Evolutionary conservation across 1,140 invertebrate genomes (phyloP).

Genomic region (Zophobas morio): DNA sequence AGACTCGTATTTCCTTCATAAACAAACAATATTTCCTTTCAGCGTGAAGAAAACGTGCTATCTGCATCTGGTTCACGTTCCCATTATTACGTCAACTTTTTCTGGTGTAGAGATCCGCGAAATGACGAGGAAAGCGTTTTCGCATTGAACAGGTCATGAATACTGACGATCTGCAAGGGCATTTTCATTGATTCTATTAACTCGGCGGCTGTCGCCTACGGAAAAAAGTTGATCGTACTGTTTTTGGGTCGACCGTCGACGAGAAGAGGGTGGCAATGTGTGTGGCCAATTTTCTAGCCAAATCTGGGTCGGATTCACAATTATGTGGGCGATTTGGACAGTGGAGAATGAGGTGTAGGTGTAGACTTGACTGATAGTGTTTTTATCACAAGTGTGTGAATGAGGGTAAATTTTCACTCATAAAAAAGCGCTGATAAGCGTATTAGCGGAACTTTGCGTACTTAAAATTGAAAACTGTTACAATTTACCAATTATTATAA

Average conservation of each 20-base stretch:
- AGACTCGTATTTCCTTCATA: conserved; percentile 18
- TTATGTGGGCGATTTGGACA: neutral
- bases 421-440: too few species aligned
- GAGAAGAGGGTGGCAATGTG: conserved; percentile 1
- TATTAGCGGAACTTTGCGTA: too few species aligned
- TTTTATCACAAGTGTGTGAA: too few species aligned
- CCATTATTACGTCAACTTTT: conserved; percentile 31
- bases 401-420: too few species aligned
- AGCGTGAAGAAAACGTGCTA: conserved; percentile 2
- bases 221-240: conserved; percentile 13
- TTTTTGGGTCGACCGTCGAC: conserved; percentile 18
- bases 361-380: too few species aligned
- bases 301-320: conserved; percentile 2
- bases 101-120: neutral
- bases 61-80: conserved; percentile 17
- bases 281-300: neutral
- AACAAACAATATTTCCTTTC: conserved; percentile 21
- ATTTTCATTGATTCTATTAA: conserved; percentile 43
- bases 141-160: neutral
- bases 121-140: conserved; percentile 8
- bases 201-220: neutral
- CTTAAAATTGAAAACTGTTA: too few species aligned
- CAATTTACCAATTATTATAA: too few species aligned
- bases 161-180: conserved; percentile 24
- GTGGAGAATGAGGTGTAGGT: neutral